Evolutionary conservation across 1,140 invertebrate genomes (phyloP), one percentile per base, ranked within the genome.

Genomic region (Drosophila malerkotliana): DNA sequence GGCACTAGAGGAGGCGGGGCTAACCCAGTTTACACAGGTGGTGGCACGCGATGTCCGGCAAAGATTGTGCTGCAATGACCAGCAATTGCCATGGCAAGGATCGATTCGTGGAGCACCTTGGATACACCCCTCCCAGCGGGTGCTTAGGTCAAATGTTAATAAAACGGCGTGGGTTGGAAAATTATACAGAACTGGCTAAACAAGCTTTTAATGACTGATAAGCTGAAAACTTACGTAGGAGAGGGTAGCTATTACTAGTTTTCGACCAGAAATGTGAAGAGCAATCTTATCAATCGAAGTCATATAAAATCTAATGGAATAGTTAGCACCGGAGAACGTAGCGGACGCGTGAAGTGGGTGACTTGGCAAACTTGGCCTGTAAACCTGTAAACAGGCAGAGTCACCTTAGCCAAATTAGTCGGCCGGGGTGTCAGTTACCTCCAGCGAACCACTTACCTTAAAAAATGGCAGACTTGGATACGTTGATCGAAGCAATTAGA

Each of bases 31-130:
- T 72, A 60, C 68, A 62, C 52, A 63, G 47, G 62, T 61, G 34
- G 53, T 68, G 72, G 81, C 80, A 83, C 80, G 80, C 80, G 81
- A 83, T 83, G 72, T 85, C 81, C 80, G 49, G 54, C 34, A 15
- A 80, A 79, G 76, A 82, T 74, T 82, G 79, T 57, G 62, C 39
- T 64, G 49, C 79, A 73, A 68, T 77, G 74, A 54, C 63, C 75
- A 69, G 61, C 72, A 63, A 69, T 77, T 80, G 32, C 56, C 59
- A 54, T 45, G 64, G 45, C 57, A 51, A 72, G 53, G 37, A 52
- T 6, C n/a, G 51, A 49, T 58, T 51, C 12, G 24, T 57, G 18
- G 51, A 56, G 45, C 59, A 44, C 55, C 75, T 72, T 59, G 57
- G 73, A 39, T 49, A 30, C 9, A 15, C 45, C 55, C 12, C 9